Evolutionary conservation across 2,797 vertebrate genomes (phyloP).

Genomic region (Spea hammondii): DNA sequence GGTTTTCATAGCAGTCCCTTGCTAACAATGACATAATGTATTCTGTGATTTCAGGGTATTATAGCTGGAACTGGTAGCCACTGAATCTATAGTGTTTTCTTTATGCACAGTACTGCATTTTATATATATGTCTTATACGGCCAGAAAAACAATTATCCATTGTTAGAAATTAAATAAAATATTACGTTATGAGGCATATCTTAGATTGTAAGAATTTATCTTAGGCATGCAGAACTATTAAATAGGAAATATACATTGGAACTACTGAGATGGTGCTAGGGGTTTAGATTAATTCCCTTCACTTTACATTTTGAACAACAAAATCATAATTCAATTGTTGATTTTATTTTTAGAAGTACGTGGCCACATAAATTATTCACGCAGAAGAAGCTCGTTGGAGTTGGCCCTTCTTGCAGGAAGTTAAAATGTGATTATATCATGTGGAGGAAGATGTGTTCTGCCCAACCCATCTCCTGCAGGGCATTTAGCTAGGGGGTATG

Average conservation of each 20-base stretch:
- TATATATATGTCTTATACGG: not conserved
- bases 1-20: not conserved
- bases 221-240: not conserved
- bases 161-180: not conserved
- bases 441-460: too few relatives aligned
- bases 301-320: not conserved
- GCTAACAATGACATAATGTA: not conserved
- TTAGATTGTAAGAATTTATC: not conserved
- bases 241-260: not conserved
- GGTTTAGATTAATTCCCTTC: not conserved
- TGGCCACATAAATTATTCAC: too few relatives aligned
- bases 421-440: too few relatives aligned
- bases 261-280: not conserved
- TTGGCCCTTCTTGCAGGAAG: too few relatives aligned
- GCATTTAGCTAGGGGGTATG: too few relatives aligned
- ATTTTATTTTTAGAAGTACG: too few relatives aligned
- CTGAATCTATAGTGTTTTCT: not conserved
- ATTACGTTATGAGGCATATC: not conserved
- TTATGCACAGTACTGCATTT: not conserved
- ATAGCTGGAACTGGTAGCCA: not conserved
- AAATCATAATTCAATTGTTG: too few relatives aligned
- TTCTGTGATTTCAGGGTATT: not conserved
- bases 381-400: too few relatives aligned
- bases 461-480: too few relatives aligned
- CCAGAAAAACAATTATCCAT: conserved; percentile 11